Evolutionary conservation across 2,113 vertebrate genomes (phyloP), one percentile per base, ranked within the genome.

Genomic region (Felis chaus): DNA sequence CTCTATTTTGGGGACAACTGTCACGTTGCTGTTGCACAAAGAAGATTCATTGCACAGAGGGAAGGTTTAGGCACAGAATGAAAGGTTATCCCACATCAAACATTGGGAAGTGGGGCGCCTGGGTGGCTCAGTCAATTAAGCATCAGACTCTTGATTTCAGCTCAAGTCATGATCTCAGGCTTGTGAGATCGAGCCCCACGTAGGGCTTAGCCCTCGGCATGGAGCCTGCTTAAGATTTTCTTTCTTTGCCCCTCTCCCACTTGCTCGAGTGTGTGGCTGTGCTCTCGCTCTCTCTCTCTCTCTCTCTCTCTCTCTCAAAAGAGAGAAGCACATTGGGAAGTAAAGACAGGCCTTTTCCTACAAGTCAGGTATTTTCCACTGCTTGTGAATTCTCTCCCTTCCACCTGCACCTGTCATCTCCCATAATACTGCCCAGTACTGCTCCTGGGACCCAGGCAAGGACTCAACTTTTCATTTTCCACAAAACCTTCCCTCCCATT

Each of bases 361-460:
- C 1, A 16, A 41, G 9, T 18, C 65, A 41, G 55, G 45, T 13
- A 5, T 74, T 19, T 41, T 29, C 29, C 5, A 5, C 41, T 27
- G 29, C 29, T 27, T 31, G 48, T 48, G 15, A 7, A 0, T 31
- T 92, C 12, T 79, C 86, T 79, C 48, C 84, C 12, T 7, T 36
- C 18, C 7, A 23, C 10, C 27, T 36, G 11, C 7, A 29, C 68
- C 61, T 53, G 31, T 53, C 84, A 53, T 31, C 41, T 82, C 82
- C 5, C 15, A 4, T 29, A 1, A 0, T 16, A n/a, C 1, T 1
- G 3, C n/a, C 57, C n/a, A n/a, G 11, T 19, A 18, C 18, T 31
- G 41, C 66, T 69, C 61, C 68, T 29, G 45, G 65, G 53, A 82
- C 69, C 23, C 10, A 7, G 45, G 53, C 68, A 82, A 85, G 65